phyloP scores from a whole-genome alignment of 2,888 invertebrate genomes.

The Drosophila yooni region DNA sequence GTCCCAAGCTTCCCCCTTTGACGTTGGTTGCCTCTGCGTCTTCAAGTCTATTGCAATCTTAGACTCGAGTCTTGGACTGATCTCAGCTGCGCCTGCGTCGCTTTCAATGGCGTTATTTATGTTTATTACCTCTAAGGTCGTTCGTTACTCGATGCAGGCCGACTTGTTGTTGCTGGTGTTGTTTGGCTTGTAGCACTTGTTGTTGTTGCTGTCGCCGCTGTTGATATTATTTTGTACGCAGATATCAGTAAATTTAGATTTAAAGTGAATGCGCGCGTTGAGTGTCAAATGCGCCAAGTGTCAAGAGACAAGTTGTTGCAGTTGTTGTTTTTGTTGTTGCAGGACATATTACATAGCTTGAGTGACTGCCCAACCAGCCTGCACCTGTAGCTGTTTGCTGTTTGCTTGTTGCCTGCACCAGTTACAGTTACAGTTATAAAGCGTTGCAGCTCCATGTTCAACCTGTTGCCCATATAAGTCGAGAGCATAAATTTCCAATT shows the following conservation, averaged over 20 bases:
- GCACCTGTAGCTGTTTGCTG: slow-evolving; percentile 47
- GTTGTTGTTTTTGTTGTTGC: slow-evolving; percentile 52
- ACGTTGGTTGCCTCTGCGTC: slow-evolving; percentile 29
- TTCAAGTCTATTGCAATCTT: slow-evolving; percentile 53
- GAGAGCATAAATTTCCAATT: slow-evolving; percentile 77
- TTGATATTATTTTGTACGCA: slow-evolving; percentile 81
- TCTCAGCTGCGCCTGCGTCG: slow-evolving; percentile 73
- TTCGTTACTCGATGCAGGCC: slow-evolving; percentile 73
- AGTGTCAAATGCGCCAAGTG: slow-evolving; percentile 81
- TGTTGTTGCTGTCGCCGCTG: slow-evolving; percentile 73
- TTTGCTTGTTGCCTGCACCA: slow-evolving; percentile 43
- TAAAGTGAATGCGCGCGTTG: slow-evolving; percentile 82
- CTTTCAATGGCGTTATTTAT: slow-evolving; percentile 82
- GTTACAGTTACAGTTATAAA: slow-evolving; percentile 71
- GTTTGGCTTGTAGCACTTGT: slow-evolving; percentile 40
- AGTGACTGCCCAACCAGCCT: slow-evolving; percentile 49
- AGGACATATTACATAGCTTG: slow-evolving; percentile 72
- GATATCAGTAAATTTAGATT: slow-evolving; percentile 82
- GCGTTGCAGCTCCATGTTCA: slow-evolving; percentile 41
- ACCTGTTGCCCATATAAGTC: slow-evolving; percentile 72
- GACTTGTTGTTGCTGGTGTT: slow-evolving; percentile 46
- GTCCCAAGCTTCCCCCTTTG: slow-evolving; percentile 7
- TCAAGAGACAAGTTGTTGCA: slow-evolving; percentile 73
- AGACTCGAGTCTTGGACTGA: slow-evolving; percentile 61
- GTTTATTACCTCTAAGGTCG: slow-evolving; percentile 82